Evolutionary conservation across 2,888 invertebrate genomes (phyloP).

Genomic region (Dryocosmus kuriphilus): DNA sequence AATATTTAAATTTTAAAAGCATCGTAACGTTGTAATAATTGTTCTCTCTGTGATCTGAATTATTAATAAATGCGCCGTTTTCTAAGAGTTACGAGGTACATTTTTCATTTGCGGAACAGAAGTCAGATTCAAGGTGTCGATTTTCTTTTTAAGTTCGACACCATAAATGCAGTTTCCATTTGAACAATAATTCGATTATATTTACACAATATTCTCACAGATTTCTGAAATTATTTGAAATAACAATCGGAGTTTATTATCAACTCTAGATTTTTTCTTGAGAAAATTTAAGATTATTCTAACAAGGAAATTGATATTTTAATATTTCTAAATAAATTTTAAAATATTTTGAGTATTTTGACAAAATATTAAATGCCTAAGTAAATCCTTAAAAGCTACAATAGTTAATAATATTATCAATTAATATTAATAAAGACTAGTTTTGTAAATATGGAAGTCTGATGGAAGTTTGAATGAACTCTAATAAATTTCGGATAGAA

Average conservation of each 20-base stretch:
- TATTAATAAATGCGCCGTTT: conserved; percentile 49
- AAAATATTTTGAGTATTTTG: neutral
- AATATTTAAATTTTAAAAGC: conserved; percentile 37
- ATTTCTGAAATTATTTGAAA: neutral
- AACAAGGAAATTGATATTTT: neutral
- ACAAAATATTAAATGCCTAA: neutral
- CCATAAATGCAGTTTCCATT: neutral
- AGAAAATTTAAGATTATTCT: neutral
- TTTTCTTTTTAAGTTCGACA: neutral
- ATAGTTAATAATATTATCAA: neutral
- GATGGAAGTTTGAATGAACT: neutral
- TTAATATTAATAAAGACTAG: neutral
- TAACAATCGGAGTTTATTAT: neutral
- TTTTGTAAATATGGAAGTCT: neutral
- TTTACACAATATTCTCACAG: neutral
- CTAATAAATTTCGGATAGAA: conserved; percentile 16
- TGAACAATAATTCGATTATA: neutral
- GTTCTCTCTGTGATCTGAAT: conserved; percentile 63
- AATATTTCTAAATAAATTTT: conserved; percentile 2
- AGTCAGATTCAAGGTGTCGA: neutral
- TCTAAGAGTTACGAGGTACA: conserved; percentile 15
- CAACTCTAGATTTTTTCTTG: neutral
- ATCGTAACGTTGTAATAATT: conserved; percentile 58
- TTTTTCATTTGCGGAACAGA: neutral
- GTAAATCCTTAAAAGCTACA: neutral